Base-by-base conservation (phyloP, 2,797 vertebrate genomes). In the Arctocebus calabarensis region DNA sequence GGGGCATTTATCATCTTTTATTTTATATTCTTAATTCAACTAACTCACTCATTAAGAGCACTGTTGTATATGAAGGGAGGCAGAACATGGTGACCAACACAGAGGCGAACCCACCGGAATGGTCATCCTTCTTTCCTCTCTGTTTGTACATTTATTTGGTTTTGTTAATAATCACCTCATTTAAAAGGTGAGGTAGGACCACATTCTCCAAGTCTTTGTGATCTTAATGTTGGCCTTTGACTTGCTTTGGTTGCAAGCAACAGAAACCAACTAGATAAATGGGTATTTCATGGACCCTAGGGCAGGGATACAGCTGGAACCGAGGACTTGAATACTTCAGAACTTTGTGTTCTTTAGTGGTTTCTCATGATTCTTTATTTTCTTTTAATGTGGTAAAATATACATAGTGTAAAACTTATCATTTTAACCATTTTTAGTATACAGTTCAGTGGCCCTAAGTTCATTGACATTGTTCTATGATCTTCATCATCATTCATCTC, bases 31-130 rank as follows among this genome's bases (percentile, higher is more conserved):
- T 66, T 55, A 22, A 87, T 73, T 88, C 43, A 62, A 52, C 59
- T 32, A 22, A 11, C 55, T 81, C 70, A 55, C 4, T 19, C 1
- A 43, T 45, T 59, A 12, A 48, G 74, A 57, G 22, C 3, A 0
- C 7, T n/a, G 8, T 34, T n/a, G 7, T 0, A 81, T 27, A 25
- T 43, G 7, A 8, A 7, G n/a, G 0, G 5, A 1, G 71, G 14
- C 14, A 29, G 68, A 83, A 22, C 4, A 10, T 37, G 25, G 10
- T 1, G 19, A 61, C 43, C 27, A 45, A n/a, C 16, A 48, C 10
- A 40, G 48, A 48, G 1, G 55, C 29, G 12, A 32, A 34, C 45
- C 68, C 6, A 7, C 5, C 34, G 14, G 29, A 45, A 32, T 8
- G 4, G 12, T 3, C 9, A 0, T 11, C 27, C 12, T 55, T 32